These are phyloP conservation scores for Gopherus flavomarginatus DNA, from an alignment of 2,113 vertebrate genomes.

Conservation along the genomic window DNA sequence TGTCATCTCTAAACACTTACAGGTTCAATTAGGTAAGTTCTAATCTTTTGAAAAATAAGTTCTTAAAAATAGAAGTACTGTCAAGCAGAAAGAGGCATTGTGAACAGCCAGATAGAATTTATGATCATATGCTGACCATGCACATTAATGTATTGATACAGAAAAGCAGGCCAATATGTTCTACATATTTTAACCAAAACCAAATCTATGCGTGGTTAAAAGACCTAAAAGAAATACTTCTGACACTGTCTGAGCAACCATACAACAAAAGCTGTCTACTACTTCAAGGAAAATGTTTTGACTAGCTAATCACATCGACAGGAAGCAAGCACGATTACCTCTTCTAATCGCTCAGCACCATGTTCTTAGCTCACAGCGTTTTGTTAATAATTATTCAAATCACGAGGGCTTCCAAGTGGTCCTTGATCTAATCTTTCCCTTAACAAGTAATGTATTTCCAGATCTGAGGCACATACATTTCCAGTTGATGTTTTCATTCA, in stretches of 20 bases:
- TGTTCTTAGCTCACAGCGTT: slow-evolving; percentile 23
- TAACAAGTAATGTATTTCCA: not conserved
- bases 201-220: not conserved
- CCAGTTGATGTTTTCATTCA: not conserved
- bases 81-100: not conserved
- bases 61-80: not conserved
- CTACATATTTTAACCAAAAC: not conserved
- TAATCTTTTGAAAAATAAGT: not conserved
- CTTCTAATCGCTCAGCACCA: slow-evolving; percentile 59
- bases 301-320: slow-evolving; percentile 45
- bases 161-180: not conserved
- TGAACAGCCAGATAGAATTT: not conserved
- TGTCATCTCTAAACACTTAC: not conserved
- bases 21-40: not conserved
- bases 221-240: not conserved
- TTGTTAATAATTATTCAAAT: not conserved
- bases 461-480: not conserved
- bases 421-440: not conserved
- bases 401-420: not conserved
- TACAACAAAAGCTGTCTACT: slow-evolving; percentile 45
- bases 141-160: not conserved
- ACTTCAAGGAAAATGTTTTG: slow-evolving; percentile 44
- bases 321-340: slow-evolving; percentile 57
- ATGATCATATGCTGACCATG: not conserved
- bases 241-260: slow-evolving; percentile 7